phyloP scores from a whole-genome alignment of 1,140 invertebrate genomes.

The Calosoma granatense region DNA sequence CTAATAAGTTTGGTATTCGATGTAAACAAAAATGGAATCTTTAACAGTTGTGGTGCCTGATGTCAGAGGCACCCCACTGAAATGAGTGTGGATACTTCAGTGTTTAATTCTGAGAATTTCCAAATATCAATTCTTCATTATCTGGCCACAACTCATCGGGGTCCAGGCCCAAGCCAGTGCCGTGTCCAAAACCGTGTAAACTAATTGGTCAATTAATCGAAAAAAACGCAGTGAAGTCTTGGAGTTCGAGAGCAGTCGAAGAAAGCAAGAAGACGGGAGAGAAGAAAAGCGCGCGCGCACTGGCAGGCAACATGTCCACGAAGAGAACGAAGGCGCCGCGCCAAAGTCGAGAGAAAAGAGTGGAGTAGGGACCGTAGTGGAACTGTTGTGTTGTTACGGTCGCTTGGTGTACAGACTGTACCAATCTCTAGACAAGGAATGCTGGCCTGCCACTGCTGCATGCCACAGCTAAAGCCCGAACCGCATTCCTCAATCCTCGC shows the following conservation, averaged over 20 bases:
- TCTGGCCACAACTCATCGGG: background rate
- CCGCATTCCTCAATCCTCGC: background rate
- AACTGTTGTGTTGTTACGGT: too few relatives aligned
- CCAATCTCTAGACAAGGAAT: slow-evolving; percentile 16
- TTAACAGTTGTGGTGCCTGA: too few relatives aligned
- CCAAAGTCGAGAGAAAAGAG: background rate
- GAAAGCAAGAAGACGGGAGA: background rate
- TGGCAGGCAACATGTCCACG: background rate
- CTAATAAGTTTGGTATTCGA: too few relatives aligned
- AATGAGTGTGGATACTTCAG: too few relatives aligned
- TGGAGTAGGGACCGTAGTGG: background rate
- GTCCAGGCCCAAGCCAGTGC: background rate
- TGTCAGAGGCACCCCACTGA: too few relatives aligned
- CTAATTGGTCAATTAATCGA: slow-evolving; percentile 7
- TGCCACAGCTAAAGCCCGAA: slow-evolving; percentile 14
- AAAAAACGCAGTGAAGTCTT: background rate
- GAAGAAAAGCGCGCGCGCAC: background rate
- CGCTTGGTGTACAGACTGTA: slow-evolving; percentile 12
- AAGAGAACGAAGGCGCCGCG: background rate
- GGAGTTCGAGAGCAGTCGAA: too few relatives aligned
- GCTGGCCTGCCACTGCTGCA: slow-evolving; percentile 17
- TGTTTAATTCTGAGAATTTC: too few relatives aligned
- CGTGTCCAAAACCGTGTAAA: slow-evolving; percentile 1
- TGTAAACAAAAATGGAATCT: too few relatives aligned
- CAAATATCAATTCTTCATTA: too few relatives aligned